phyloP scores from a whole-genome alignment of 2,888 invertebrate species.

The Drosophila bunnanda region DNA sequence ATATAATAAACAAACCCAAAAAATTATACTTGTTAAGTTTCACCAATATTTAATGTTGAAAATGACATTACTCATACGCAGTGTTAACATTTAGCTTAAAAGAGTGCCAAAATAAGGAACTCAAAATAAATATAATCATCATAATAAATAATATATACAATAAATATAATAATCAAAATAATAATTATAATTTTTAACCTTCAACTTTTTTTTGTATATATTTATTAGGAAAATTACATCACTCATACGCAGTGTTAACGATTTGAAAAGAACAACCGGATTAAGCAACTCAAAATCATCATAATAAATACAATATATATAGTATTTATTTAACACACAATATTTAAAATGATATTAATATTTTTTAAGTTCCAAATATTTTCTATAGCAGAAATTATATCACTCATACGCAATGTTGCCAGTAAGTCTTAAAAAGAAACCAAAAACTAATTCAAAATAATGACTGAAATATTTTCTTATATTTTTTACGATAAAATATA shows the following conservation, averaged over 20 bases:
- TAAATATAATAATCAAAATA: not conserved
- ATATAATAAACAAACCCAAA: too few relatives aligned
- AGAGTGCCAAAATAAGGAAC: too few relatives aligned
- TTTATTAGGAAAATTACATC: not conserved
- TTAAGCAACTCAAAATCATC: not conserved
- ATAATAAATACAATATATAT: not conserved
- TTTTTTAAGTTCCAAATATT: not conserved
- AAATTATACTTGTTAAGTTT: too few relatives aligned
- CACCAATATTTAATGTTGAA: too few relatives aligned
- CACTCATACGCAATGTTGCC: not conserved
- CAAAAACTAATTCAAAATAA: not conserved
- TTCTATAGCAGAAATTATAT: not conserved
- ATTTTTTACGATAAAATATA: too few relatives aligned
- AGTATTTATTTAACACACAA: not conserved
- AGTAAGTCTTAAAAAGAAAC: not conserved
- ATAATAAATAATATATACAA: too few relatives aligned
- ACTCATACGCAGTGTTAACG: not conserved
- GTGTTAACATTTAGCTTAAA: too few relatives aligned
- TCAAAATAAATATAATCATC: too few relatives aligned
- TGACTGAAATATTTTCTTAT: too few relatives aligned
- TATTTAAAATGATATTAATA: not conserved
- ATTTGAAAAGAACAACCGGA: not conserved
- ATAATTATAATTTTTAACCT: not conserved
- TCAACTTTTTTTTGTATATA: too few relatives aligned
- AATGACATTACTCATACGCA: too few relatives aligned